Evolutionary conservation across 2,113 vertebrate genomes (phyloP).

Genomic region (Lepus timidus): DNA sequence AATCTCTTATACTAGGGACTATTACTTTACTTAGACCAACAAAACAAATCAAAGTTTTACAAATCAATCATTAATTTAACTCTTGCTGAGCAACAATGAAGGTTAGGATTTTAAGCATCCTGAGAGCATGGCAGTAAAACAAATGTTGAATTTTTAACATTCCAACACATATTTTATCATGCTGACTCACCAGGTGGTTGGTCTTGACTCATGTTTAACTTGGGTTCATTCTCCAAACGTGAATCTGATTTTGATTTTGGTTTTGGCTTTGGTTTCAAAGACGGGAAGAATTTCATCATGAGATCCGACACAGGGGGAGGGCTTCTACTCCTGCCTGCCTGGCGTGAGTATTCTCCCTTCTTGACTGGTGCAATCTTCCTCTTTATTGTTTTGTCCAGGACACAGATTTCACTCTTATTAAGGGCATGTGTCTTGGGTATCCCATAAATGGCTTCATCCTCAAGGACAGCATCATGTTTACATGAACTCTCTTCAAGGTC

Average conservation of each 20-base stretch:
- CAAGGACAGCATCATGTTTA: conserved; percentile 70
- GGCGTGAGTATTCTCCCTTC: conserved; percentile 80
- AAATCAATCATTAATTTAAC: conserved; percentile 28
- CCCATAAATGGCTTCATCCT: conserved; percentile 60
- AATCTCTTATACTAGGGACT: conserved; percentile 36
- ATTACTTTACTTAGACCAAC: background rate
- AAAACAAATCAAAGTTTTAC: conserved; percentile 41
- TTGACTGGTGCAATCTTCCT: conserved; percentile 92
- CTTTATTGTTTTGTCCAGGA: conserved; percentile 86
- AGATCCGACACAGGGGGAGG: conserved; percentile 90
- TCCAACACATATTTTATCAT: conserved; percentile 24
- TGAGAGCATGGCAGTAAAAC: background rate
- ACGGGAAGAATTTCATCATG: conserved; percentile 94
- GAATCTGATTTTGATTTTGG: conserved; percentile 87
- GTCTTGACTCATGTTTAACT: conserved; percentile 80
- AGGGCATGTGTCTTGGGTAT: conserved; percentile 62
- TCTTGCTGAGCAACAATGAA: background rate
- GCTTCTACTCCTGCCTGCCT: conserved; percentile 70
- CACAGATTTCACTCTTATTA: conserved; percentile 63
- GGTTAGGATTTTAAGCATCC: conserved; percentile 16
- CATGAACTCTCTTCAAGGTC: conserved; percentile 90
- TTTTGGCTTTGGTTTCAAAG: conserved; percentile 91
- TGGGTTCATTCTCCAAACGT: conserved; percentile 72
- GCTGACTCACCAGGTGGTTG: conserved; percentile 87
- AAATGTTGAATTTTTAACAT: conserved; percentile 24